A percentile compares a stretch with the other conserved stretches of the same genome.
These are phyloP conservation scores for Cygnus olor DNA, from an alignment of 2,797 vertebrate genomes.

Conservation along the genomic window DNA sequence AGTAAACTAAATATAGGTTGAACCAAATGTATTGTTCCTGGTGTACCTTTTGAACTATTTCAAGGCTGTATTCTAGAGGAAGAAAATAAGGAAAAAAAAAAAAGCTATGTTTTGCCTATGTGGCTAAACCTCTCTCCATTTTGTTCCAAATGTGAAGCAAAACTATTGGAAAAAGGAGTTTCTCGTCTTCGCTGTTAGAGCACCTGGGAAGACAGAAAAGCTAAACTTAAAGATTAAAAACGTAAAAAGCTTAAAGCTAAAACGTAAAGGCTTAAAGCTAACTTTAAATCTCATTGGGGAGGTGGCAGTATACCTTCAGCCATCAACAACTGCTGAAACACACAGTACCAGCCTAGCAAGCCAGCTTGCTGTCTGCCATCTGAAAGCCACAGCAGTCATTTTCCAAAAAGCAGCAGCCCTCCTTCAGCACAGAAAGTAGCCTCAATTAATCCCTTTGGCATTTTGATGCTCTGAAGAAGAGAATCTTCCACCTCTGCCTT, in stretches of 20 bases:
- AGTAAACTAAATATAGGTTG: slow-evolving; percentile 44
- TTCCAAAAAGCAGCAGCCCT: background rate
- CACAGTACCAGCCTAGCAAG: background rate
- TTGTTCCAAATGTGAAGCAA: background rate
- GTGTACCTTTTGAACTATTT: slow-evolving; percentile 12
- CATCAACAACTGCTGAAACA: background rate
- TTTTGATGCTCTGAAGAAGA: background rate
- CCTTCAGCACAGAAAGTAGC: background rate
- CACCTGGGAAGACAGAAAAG: background rate
- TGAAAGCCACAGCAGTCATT: background rate
- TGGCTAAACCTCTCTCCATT: background rate
- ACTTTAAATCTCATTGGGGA: background rate
- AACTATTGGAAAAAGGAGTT: background rate
- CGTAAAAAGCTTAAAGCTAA: no score
- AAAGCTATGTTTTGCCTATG: background rate
- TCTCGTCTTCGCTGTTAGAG: background rate
- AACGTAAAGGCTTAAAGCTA: no score
- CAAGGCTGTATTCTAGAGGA: background rate
- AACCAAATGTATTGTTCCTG: background rate
- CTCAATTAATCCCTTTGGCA: background rate
- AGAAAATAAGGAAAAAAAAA: background rate
- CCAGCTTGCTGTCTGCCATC: background rate
- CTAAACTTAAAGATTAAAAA: no score
- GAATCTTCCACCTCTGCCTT: background rate
- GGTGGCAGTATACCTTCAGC: background rate